Conservation (phyloP, 2,888 invertebrate genomes). For the Dichetophora obliterata region DNA sequence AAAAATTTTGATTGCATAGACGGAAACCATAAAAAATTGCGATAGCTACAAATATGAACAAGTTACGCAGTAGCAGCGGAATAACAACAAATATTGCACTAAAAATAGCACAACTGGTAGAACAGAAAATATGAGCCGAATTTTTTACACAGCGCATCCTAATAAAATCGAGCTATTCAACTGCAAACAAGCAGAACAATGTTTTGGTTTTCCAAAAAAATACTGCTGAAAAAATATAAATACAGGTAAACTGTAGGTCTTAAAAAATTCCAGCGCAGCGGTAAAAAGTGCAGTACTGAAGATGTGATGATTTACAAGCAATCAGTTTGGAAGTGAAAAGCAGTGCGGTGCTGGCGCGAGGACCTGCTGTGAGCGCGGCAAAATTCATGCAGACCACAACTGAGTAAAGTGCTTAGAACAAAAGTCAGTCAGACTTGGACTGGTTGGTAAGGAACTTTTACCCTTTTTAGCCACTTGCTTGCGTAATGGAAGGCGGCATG, state of each 20-base stretch:
- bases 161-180: too few relatives aligned
- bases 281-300: constrained; percentile 6
- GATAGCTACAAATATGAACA: constrained; percentile 16
- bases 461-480: constrained; percentile 33
- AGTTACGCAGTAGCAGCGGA: background rate
- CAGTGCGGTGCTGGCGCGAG: constrained; percentile 37
- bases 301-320: constrained; percentile 34
- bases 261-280: background rate
- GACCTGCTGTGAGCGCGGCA: constrained; percentile 44
- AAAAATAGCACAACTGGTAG: too few relatives aligned
- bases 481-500: constrained; percentile 22
- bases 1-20: background rate
- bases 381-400: constrained; percentile 34
- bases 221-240: background rate
- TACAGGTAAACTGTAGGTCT: background rate
- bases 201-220: background rate
- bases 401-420: constrained; percentile 7
- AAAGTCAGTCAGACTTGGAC: background rate
- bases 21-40: constrained; percentile 33
- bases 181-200: too few relatives aligned
- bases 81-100: background rate
- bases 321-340: constrained; percentile 7
- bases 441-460: background rate
- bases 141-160: too few relatives aligned
- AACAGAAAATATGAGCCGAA: too few relatives aligned